phyloP scores from a whole-genome alignment of 2,888 invertebrate species.

The Morinoia aosen region DNA sequence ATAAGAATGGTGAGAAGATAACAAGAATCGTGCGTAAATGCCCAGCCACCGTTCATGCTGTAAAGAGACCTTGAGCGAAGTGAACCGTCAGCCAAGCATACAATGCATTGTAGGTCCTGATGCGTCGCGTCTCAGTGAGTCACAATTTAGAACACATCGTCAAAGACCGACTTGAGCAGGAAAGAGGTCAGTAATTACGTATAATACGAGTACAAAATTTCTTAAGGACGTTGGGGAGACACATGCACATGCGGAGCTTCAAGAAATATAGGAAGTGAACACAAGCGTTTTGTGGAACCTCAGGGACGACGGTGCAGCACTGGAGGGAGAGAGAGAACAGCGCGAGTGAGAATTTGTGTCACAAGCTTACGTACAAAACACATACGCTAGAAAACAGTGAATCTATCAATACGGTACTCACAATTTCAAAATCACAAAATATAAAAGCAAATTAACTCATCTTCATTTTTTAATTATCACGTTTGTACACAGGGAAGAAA shows the following conservation, averaged over 20 bases:
- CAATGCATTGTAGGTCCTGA: not conserved
- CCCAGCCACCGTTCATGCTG: not conserved
- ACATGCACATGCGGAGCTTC: not conserved
- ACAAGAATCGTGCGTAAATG: not conserved
- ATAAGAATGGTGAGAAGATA: not conserved
- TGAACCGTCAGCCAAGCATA: not conserved
- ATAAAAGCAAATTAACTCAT: too few relatives aligned
- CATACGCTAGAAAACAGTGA: not conserved
- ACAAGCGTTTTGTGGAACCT: not conserved
- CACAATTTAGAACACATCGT: not conserved
- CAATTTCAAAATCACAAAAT: not conserved
- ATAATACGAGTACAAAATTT: not conserved
- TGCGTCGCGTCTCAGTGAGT: not conserved
- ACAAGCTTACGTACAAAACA: not conserved
- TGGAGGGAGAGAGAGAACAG: constrained; percentile 38
- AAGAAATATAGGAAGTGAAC: not conserved
- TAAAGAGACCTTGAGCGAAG: not conserved
- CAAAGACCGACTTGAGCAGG: not conserved
- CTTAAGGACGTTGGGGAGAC: not conserved
- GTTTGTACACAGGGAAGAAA: too few relatives aligned
- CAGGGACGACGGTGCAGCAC: not conserved
- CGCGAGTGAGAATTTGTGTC: not conserved
- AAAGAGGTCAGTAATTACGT: not conserved
- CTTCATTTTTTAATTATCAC: too few relatives aligned
- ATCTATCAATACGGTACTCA: not conserved